Conservation (phyloP, 2,888 invertebrate genomes). For the Rhagonycha fulva region DNA sequence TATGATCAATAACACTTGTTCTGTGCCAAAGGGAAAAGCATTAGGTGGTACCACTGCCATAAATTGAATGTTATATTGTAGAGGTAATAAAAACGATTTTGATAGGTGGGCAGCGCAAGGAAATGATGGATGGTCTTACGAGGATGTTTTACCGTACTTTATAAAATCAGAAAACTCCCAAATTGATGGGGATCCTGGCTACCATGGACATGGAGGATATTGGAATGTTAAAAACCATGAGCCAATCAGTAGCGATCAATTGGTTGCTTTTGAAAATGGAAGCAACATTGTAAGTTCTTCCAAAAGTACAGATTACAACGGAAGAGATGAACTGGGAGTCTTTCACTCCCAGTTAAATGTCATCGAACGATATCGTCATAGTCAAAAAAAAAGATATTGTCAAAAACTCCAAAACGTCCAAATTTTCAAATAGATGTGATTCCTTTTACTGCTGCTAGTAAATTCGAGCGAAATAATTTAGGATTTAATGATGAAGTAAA, state of each 20-base stretch:
- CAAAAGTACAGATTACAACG: too few relatives aligned
- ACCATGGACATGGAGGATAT: too few relatives aligned
- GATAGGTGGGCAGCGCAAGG: slow-evolving; percentile 34
- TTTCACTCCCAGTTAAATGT: slow-evolving; percentile 68
- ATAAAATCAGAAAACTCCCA: slow-evolving; percentile 41
- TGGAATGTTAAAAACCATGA: too few relatives aligned
- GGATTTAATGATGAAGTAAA: slow-evolving; percentile 21
- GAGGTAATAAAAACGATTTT: slow-evolving; percentile 31
- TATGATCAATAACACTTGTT: slow-evolving; percentile 27
- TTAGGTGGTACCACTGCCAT: slow-evolving; percentile 32
- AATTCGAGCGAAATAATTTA: slow-evolving; percentile 7
- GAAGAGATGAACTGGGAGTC: too few relatives aligned
- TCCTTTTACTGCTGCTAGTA: slow-evolving; percentile 10
- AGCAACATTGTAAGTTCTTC: too few relatives aligned
- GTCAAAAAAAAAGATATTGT: too few relatives aligned
- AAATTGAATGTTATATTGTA: slow-evolving; percentile 31
- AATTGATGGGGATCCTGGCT: slow-evolving; percentile 61
- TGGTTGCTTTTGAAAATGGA: too few relatives aligned
- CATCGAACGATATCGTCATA: slow-evolving; percentile 62
- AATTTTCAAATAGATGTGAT: slow-evolving; percentile 26
- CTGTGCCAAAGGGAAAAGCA: slow-evolving; percentile 32
- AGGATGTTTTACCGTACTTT: slow-evolving; percentile 46
- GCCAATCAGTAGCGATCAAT: too few relatives aligned
- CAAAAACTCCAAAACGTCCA: slow-evolving; percentile 72
- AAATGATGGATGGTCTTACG: slow-evolving; percentile 54